phyloP scores from a whole-genome alignment of 2,888 invertebrate genomes.

The Drosophila prostipennis region DNA sequence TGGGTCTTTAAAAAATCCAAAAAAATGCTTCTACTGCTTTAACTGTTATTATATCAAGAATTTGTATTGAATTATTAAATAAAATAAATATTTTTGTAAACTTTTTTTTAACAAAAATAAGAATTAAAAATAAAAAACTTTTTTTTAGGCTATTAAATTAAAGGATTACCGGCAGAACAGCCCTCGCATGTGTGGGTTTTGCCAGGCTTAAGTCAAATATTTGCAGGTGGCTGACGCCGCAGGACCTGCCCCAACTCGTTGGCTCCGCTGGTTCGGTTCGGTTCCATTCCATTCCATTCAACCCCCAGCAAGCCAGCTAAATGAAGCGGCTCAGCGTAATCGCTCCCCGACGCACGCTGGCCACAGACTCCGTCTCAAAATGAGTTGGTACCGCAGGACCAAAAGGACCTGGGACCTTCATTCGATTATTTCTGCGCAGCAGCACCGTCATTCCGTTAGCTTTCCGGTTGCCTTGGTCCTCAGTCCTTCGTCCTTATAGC shows the following conservation, averaged over 20 bases:
- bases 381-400: neutral
- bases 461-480: slow-evolving; percentile 62
- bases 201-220: slow-evolving; percentile 62
- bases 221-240: slow-evolving; percentile 49
- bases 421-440: slow-evolving; percentile 77
- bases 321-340: slow-evolving; percentile 70
- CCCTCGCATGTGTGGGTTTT: slow-evolving; percentile 39
- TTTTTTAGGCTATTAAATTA: no score
- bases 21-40: no score
- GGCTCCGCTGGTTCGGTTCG: slow-evolving; percentile 8
- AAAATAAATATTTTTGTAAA: no score
- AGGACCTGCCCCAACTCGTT: slow-evolving; percentile 11
- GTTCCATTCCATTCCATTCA: neutral
- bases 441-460: slow-evolving; percentile 67
- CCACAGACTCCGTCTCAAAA: neutral
- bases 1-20: no score
- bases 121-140: no score
- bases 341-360: slow-evolving; percentile 41
- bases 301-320: slow-evolving; percentile 48
- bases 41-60: no score
- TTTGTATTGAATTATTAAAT: no score
- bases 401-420: slow-evolving; percentile 44
- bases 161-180: neutral
- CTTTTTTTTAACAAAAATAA: no score
- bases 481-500: slow-evolving; percentile 1